Evolutionary conservation across 2,888 invertebrate genomes (phyloP).

Genomic region (Tetheella fluctuosa): DNA sequence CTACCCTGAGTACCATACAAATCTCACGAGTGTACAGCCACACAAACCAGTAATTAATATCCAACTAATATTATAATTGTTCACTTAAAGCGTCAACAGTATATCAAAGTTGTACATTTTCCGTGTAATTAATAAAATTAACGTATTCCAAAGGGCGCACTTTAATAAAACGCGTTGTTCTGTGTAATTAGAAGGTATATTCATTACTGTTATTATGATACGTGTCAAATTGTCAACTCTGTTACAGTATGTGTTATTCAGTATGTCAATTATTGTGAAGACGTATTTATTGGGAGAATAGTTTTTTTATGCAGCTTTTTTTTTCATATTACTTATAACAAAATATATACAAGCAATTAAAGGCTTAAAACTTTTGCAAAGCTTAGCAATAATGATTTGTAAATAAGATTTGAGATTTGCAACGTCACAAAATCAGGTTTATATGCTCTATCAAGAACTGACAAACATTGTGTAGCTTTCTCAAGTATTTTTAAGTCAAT

Average conservation of each 20-base stretch:
- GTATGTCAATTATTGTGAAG: not conserved
- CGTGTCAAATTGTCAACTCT: conserved; percentile 26
- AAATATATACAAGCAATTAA: too few species aligned
- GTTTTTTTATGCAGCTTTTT: too few species aligned
- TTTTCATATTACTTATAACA: too few species aligned
- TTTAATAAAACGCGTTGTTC: conserved; percentile 41
- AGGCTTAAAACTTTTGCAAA: too few species aligned
- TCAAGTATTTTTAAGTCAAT: too few species aligned
- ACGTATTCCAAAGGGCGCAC: conserved; percentile 31
- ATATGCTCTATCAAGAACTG: too few species aligned
- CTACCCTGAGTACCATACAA: too few species aligned
- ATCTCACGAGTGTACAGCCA: not conserved
- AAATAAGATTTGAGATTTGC: too few species aligned
- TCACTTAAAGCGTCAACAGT: not conserved
- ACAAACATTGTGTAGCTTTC: too few species aligned
- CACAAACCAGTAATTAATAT: too few species aligned
- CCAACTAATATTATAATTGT: not conserved
- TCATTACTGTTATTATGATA: conserved; percentile 36
- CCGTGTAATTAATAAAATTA: conserved; percentile 33
- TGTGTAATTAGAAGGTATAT: conserved; percentile 41
- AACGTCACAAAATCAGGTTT: too few species aligned
- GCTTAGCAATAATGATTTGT: too few species aligned
- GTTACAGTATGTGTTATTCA: conserved; percentile 19
- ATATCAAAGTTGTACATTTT: conserved; percentile 26
- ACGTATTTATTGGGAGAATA: not conserved